A percentile compares a stretch with the other conserved stretches of the same genome.
These are phyloP conservation scores for Archilochus colubris DNA, from an alignment of 2,113 vertebrate genomes.

Conservation along the genomic window DNA sequence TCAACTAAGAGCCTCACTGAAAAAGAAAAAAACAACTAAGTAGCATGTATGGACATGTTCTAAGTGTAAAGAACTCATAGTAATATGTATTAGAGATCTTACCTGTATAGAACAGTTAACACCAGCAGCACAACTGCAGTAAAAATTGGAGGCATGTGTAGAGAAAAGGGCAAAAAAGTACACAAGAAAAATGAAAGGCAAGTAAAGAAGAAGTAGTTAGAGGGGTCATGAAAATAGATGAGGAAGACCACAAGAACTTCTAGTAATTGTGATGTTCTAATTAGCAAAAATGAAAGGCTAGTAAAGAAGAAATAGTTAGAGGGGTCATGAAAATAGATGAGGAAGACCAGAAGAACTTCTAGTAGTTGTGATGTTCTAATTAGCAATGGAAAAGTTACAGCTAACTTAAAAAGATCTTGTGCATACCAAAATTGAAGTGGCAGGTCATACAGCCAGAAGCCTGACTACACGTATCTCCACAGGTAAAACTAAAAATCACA, in stretches of 20 bases:
- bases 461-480: background rate
- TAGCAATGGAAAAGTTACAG: background rate
- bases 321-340: background rate
- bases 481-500: background rate
- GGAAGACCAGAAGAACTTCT: background rate
- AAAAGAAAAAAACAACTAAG: background rate
- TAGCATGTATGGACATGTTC: background rate
- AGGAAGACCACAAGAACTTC: background rate
- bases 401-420: background rate
- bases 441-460: background rate
- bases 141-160: background rate
- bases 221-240: background rate
- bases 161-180: background rate
- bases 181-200: background rate
- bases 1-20: background rate
- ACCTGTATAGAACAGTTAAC: slow-evolving; percentile 6
- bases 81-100: background rate
- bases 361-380: background rate
- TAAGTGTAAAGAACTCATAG: background rate
- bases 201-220: background rate
- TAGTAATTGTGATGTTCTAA: background rate
- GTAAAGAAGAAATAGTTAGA: background rate
- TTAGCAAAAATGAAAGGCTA: background rate
- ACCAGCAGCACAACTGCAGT: slow-evolving; percentile 9
- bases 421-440: background rate